These are phyloP conservation scores for Falcunculus frontatus DNA, from an alignment of 2,113 vertebrate species.

Conservation along the genomic window DNA sequence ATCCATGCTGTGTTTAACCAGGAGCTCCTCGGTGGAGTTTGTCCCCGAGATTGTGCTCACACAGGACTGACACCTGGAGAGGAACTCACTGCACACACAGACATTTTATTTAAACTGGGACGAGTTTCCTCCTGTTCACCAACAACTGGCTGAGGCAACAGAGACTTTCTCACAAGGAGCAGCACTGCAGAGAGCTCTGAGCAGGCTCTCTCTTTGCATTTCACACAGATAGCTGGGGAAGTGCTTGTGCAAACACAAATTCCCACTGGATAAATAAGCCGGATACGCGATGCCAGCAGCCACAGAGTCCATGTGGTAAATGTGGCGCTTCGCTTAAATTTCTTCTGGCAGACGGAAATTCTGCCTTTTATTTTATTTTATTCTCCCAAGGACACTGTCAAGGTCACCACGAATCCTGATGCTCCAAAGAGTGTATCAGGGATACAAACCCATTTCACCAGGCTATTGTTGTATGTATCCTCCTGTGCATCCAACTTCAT, in stretches of 20 bases:
- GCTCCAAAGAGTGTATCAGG: constrained; percentile 73
- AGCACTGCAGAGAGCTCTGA: background rate
- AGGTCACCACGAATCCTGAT: constrained; percentile 80
- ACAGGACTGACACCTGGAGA: background rate
- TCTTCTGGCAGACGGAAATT: background rate
- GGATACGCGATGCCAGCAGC: background rate
- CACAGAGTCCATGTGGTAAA: background rate
- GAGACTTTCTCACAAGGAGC: background rate
- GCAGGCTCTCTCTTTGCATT: background rate
- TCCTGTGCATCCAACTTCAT: constrained; percentile 93
- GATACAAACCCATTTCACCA: constrained; percentile 78
- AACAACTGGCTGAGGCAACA: background rate
- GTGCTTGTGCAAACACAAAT: background rate
- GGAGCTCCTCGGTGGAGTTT: background rate
- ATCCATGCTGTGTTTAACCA: background rate
- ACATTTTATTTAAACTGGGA: background rate
- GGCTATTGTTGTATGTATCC: constrained; percentile 79
- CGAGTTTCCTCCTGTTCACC: background rate
- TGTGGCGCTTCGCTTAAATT: background rate
- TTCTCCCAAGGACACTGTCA: constrained; percentile 81
- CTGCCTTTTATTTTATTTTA: constrained; percentile 18
- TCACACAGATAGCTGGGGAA: background rate
- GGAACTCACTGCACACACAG: background rate
- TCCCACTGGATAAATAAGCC: background rate
- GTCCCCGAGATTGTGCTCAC: fast-evolving